Percentiles rank a stretch among this genome's conserved stretches.
Conservation (phyloP, 1,140 invertebrate genomes). For the Oedothorax gibbosus region DNA sequence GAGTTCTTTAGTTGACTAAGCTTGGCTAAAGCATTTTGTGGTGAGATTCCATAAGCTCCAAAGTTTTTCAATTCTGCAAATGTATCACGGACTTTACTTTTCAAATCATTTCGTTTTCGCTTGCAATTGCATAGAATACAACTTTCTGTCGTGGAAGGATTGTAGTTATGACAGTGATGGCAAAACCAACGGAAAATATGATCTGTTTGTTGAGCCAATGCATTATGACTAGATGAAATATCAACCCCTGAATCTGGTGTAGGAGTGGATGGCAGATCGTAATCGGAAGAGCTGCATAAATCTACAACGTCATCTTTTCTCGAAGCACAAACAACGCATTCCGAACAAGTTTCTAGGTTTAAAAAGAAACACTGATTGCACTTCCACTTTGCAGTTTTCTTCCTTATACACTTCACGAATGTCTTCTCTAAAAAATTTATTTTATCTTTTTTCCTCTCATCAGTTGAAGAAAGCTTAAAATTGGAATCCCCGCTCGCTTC, state of each 20-base stretch:
- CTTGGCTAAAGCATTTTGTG: constrained; percentile 45
- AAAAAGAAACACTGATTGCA: constrained; percentile 62
- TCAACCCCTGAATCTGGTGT: constrained; percentile 52
- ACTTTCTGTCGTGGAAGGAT: constrained; percentile 42
- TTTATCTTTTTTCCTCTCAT: constrained; percentile 55
- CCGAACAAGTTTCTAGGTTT: constrained; percentile 63
- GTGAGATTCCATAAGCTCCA: constrained; percentile 51
- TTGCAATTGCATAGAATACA: constrained; percentile 49
- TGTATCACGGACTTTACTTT: constrained; percentile 21
- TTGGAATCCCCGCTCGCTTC: constrained; percentile 26
- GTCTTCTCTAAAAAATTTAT: constrained; percentile 63
- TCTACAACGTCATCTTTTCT: constrained; percentile 31
- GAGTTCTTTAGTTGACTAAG: constrained; percentile 27
- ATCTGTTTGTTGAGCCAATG: constrained; percentile 32
- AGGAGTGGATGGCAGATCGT: constrained; percentile 35
- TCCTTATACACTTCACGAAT: constrained; percentile 63
- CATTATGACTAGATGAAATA: constrained; percentile 41
- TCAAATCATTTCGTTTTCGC: constrained; percentile 4
- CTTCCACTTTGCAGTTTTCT: constrained; percentile 63
- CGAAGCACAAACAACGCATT: constrained; percentile 64
- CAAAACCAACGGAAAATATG: constrained; percentile 57
- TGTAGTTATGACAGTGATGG: constrained; percentile 58
- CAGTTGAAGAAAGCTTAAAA: constrained; percentile 28
- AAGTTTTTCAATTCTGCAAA: constrained; percentile 47
- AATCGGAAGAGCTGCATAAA: constrained; percentile 13